Evolutionary conservation across 2,113 vertebrate genomes (phyloP), one percentile per base, ranked within the genome.

Genomic region (Sciurus niger): DNA sequence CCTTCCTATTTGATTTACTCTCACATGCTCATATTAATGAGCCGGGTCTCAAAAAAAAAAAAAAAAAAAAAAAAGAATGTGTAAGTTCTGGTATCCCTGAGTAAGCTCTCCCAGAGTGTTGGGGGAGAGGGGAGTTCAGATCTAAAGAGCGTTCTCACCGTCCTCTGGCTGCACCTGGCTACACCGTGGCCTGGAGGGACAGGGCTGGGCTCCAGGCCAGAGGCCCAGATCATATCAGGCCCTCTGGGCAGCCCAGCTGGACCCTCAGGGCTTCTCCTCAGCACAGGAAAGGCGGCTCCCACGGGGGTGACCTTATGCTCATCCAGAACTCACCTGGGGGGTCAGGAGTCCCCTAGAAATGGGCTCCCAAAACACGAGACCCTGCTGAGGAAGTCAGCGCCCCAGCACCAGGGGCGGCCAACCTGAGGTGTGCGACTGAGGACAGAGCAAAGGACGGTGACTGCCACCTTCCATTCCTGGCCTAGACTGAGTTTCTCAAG

Each of bases 261-360:
- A n/a, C 46, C 48, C 46, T 48, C 67, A 1, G 20, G 20, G 43
- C 22, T 53, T 60, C 72, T 46, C 60, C 72, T 53, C n/a, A 30
- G 85, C 67, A 53, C 34, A 24, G 1, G 58, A 58, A 53, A 22
- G 1, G 60, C 3, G 17, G 40, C 13, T 37, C 34, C 51, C 74
- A 17, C 0, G 28, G 6, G 72, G 11, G 22, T 8, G 2, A 0
- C 10, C 25, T n/a, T 58, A 16, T 8, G 12, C 74, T 37, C 46
- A 4, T 1, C 17, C 92, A 74, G 68, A n/a, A 58, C 16, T 10
- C 30, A n/a, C 63, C 60, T 28, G 13, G 2, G 37, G 7, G 7
- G 30, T n/a, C 53, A 17, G 51, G 24, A 48, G 51, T 12, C 43
- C 24, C 4, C 22, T 30, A 79, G 79, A 30, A 73, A 24, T 1